Conservation (phyloP, 2,888 invertebrate species). For the Morpho helenor region DNA sequence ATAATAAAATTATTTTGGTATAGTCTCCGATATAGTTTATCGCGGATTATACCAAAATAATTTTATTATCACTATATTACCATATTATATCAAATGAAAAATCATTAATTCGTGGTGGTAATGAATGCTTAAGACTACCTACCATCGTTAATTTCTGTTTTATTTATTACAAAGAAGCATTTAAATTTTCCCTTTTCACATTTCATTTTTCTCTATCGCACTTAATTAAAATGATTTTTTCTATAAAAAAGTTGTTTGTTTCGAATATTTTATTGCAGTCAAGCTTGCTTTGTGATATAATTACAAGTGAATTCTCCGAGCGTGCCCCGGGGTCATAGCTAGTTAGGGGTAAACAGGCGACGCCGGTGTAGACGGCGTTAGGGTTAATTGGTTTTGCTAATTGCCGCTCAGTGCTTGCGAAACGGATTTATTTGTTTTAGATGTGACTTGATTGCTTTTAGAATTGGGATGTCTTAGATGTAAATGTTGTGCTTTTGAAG, state of each 20-base stretch:
- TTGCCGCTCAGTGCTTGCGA: slow-evolving; percentile 26
- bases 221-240: not conserved
- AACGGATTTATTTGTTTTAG: slow-evolving; percentile 17
- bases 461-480: not conserved
- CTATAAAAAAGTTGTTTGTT: not conserved
- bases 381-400: slow-evolving; percentile 35
- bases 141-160: no score
- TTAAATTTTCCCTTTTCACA: no score
- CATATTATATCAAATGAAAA: no score
- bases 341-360: slow-evolving; percentile 21
- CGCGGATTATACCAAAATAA: no score
- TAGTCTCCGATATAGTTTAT: no score
- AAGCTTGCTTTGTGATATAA: slow-evolving; percentile 20
- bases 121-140: no score
- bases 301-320: slow-evolving; percentile 16
- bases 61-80: no score
- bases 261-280: slow-evolving; percentile 19
- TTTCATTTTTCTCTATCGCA: not conserved
- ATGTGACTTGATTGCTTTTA: slow-evolving; percentile 7
- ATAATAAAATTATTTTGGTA: no score
- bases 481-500: no score
- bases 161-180: no score
- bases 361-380: slow-evolving; percentile 23
- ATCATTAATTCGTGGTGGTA: no score
- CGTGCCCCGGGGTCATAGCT: slow-evolving; percentile 15